Percentiles rank a stretch among this genome's conserved stretches.
Conservation (phyloP, 2,888 invertebrate species). For the Orthosia gracilis region DNA sequence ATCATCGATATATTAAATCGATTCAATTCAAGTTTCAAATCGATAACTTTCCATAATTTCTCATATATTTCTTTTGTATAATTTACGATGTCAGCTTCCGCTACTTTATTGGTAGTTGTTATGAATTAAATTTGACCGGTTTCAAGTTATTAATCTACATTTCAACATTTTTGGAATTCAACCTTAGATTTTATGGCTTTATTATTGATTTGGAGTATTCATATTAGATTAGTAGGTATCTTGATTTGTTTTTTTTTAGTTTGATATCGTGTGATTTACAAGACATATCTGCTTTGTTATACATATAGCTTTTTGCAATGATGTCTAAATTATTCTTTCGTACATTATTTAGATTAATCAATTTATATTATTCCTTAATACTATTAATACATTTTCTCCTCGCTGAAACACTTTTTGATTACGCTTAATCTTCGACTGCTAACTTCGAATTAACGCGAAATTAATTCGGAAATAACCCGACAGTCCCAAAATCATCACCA, state of each 20-base stretch:
- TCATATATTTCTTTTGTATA: conserved; percentile 49
- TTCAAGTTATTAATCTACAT: conserved; percentile 54
- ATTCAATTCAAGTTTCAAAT: conserved; percentile 33
- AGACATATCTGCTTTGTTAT: conserved; percentile 3
- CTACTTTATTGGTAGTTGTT: conserved; percentile 51
- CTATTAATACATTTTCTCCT: not conserved
- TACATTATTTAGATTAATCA: not conserved
- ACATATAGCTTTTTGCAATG: not conserved
- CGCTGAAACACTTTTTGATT: not conserved
- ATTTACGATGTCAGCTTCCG: conserved; percentile 63
- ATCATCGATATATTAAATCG: conserved; percentile 35
- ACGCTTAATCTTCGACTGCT: not conserved
- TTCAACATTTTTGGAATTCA: conserved; percentile 48
- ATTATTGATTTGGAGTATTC: conserved; percentile 51
- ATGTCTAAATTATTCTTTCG: not conserved
- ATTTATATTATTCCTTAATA: not conserved
- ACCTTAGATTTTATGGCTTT: conserved; percentile 43
- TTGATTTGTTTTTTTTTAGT: conserved; percentile 46
- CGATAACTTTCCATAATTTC: conserved; percentile 61
- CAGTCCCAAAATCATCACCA: not conserved
- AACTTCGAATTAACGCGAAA: not conserved
- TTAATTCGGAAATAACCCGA: not conserved
- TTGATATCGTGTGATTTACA: conserved; percentile 1
- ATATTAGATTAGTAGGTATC: conserved; percentile 45
- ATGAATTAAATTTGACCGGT: conserved; percentile 50